Percentiles rank a stretch among this genome's conserved stretches.
Conservation (phyloP, 64 coral and sea anemone species). For the Montipora sp. region DNA sequence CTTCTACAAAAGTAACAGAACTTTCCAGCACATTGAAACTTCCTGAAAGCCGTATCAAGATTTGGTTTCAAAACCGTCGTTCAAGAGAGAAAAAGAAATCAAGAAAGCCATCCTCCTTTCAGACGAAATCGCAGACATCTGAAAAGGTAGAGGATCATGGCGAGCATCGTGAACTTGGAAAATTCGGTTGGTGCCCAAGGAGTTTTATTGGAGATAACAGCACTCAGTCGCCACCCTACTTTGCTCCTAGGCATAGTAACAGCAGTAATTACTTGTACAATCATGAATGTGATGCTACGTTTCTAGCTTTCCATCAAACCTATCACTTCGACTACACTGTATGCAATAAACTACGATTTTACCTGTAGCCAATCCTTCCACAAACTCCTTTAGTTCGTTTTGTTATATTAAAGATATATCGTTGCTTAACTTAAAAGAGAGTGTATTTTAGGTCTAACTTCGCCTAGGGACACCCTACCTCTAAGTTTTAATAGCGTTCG, state of each 20-base stretch:
- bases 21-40: constrained; percentile 9
- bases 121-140: not conserved
- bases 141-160: not conserved
- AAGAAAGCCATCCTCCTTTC: not conserved
- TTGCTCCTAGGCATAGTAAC: not conserved
- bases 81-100: constrained; percentile 31
- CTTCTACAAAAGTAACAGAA: not conserved
- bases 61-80: constrained; percentile 50
- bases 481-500: too few relatives aligned
- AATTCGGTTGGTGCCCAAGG: not conserved
- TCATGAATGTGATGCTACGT: not conserved
- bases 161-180: not conserved
- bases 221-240: not conserved
- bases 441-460: too few relatives aligned
- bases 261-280: not conserved
- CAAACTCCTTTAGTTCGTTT: not conserved
- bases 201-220: not conserved
- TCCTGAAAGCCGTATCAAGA: constrained; percentile 41
- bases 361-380: not conserved
- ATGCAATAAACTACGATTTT: not conserved
- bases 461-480: too few relatives aligned
- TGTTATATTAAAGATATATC: not conserved
- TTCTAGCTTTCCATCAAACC: not conserved
- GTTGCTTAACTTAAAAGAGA: not conserved
- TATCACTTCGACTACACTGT: not conserved